Base-by-base conservation (phyloP, 1,140 invertebrate species). In the Drosophila bifasciata region DNA sequence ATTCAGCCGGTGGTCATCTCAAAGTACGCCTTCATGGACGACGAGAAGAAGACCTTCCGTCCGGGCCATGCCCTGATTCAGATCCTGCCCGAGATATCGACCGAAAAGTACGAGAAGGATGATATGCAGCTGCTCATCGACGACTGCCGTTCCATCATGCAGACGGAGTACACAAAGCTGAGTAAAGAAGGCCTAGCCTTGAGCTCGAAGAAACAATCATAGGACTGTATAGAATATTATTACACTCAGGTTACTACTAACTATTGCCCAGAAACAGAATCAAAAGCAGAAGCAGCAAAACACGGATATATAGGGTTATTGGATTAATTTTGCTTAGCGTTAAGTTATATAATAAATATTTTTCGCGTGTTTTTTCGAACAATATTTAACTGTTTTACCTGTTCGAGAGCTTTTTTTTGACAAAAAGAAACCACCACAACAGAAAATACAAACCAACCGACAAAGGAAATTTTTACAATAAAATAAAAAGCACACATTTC, bases 1-100 rank as follows among this genome's bases (percentile, higher is more conserved):
- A 95, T 98, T 67, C 95, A 98, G 81, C 97, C 97, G 0, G 94
- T 98, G 0, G 95, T 98, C 23, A 95, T 98, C n/a, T 97, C 96
- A 0, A 95, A 95, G 85, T 98, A 98, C 91, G 94, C 95, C 48
- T 98, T 97, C 88, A 93, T 98, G 61, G 96, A 96, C 77, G 93
- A 94, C 48, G 93, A 95, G 74, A 93, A 94, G 44, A 95, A 95
- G 76, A 94, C 93, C 68, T 98, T 97, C 91, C 94, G 95, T 92
- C 64, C 91, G 94, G 95, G 95, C 52, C 93, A 93, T 41, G 93
- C 93, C 70, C 93, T 94, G 11, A 94, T 96, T 25, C 94, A 94
- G 32, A 95, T 96, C 89, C 89, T 97, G 69, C 95, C 96, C 1
- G 90, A 94, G 43, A 95, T 96, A 71, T 86, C 93, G 45, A 96